phyloP scores from a whole-genome alignment of 2,113 vertebrate species.

The Halichoerus grypus region DNA sequence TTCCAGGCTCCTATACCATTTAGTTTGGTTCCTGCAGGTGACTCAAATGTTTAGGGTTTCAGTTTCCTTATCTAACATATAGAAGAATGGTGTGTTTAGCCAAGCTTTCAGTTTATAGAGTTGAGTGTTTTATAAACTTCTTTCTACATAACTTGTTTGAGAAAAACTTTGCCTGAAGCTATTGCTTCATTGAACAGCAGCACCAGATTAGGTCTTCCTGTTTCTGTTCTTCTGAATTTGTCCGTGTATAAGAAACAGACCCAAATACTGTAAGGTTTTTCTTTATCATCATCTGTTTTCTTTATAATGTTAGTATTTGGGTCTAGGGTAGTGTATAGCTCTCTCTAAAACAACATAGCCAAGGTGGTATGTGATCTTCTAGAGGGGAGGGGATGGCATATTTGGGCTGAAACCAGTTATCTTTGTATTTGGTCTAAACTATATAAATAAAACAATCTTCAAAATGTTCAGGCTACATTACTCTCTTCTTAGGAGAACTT shows the following conservation, averaged over 20 bases:
- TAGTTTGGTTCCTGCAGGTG: neutral
- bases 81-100: neutral
- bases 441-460: neutral
- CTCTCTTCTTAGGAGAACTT: slow-evolving; percentile 47
- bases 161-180: slow-evolving; percentile 7
- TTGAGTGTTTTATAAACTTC: slow-evolving; percentile 26
- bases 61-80: slow-evolving; percentile 41
- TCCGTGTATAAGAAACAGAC: neutral
- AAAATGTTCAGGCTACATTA: slow-evolving; percentile 10
- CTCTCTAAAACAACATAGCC: neutral
- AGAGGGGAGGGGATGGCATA: neutral
- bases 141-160: slow-evolving; percentile 11
- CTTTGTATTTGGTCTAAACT: slow-evolving; percentile 18
- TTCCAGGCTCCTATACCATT: neutral
- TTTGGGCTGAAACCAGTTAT: neutral
- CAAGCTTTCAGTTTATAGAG: neutral
- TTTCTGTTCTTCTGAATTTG: slow-evolving; percentile 35
- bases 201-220: neutral
- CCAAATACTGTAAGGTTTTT: neutral
- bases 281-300: slow-evolving; percentile 32
- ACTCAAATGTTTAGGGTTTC: neutral
- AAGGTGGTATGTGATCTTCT: neutral
- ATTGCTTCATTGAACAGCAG: neutral
- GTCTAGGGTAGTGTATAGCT: neutral
- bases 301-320: slow-evolving; percentile 53